Conservation (phyloP, 2,888 invertebrate species). For the Orthosia incerta region DNA sequence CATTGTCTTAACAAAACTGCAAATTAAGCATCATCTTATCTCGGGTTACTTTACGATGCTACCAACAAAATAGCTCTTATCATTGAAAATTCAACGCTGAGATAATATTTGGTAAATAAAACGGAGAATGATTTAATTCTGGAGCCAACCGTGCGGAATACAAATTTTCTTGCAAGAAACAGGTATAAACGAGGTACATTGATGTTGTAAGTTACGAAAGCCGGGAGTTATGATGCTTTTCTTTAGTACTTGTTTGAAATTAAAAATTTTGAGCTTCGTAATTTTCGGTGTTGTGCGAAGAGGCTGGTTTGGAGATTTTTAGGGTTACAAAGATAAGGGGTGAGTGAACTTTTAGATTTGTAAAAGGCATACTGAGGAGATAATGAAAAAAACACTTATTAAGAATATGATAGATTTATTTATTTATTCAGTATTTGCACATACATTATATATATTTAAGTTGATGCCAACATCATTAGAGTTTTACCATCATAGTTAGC, state of each 20-base stretch:
- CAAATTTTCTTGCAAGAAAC: constrained; percentile 60
- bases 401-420: too few relatives aligned
- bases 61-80: constrained; percentile 54
- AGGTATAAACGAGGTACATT: constrained; percentile 59
- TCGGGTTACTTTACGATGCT: constrained; percentile 48
- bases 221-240: constrained; percentile 32
- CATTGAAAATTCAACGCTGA: constrained; percentile 57
- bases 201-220: constrained; percentile 48
- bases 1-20: constrained; percentile 34
- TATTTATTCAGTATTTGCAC: too few relatives aligned
- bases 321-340: neutral
- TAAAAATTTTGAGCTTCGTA: constrained; percentile 23
- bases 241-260: constrained; percentile 43
- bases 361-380: neutral
- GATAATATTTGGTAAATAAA: constrained; percentile 68
- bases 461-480: too few relatives aligned
- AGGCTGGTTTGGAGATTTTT: neutral
- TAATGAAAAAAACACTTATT: too few relatives aligned
- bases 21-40: constrained; percentile 50
- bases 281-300: constrained; percentile 16
- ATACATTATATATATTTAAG: too few relatives aligned
- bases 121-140: constrained; percentile 66
- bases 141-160: constrained; percentile 57
- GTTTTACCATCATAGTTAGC: too few relatives aligned
- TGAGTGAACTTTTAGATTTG: neutral